A percentile compares a stretch with the other conserved stretches of the same genome.
phyloP scores from a whole-genome alignment of 23 tunicate species.

The Corella eumyota region DNA sequence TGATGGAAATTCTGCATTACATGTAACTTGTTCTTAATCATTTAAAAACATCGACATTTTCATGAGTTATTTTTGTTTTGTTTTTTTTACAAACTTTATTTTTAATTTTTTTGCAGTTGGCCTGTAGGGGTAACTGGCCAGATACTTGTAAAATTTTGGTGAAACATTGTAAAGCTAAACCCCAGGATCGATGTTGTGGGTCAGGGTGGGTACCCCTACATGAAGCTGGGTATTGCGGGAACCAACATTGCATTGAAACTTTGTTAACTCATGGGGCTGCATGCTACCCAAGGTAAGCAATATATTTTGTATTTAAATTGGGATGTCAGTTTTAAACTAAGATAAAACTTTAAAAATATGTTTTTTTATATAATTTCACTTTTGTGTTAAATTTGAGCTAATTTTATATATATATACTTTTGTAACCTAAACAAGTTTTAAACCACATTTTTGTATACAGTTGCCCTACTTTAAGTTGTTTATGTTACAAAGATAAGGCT shows the following conservation, averaged over 20 bases:
- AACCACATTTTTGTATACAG: too few relatives aligned
- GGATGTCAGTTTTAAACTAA: too few relatives aligned
- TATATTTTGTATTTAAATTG: neutral
- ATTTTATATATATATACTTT: too few relatives aligned
- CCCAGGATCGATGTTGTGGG: constrained; percentile 71
- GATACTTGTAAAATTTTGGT: constrained; percentile 55
- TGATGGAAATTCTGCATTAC: constrained; percentile 86
- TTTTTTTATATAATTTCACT: too few relatives aligned
- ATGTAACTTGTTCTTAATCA: constrained; percentile 48
- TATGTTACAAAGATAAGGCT: too few relatives aligned
- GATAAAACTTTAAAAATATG: too few relatives aligned
- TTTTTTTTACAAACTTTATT: too few relatives aligned
- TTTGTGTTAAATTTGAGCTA: too few relatives aligned
- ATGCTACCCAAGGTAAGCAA: constrained; percentile 65
- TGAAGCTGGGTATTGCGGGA: constrained; percentile 72
- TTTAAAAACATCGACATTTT: neutral
- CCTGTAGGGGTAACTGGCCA: constrained; percentile 65
- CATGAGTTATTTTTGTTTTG: too few relatives aligned
- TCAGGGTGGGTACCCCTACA: constrained; percentile 89
- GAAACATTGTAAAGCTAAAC: constrained; percentile 66
- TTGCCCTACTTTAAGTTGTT: too few relatives aligned
- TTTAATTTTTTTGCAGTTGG: constrained; percentile 50
- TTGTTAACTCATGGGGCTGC: constrained; percentile 80
- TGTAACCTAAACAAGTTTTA: too few relatives aligned
- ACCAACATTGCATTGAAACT: constrained; percentile 47